These are phyloP conservation scores for Sitodiplosis mosellana DNA, from an alignment of 1,140 invertebrate genomes.

Conservation along the genomic window DNA sequence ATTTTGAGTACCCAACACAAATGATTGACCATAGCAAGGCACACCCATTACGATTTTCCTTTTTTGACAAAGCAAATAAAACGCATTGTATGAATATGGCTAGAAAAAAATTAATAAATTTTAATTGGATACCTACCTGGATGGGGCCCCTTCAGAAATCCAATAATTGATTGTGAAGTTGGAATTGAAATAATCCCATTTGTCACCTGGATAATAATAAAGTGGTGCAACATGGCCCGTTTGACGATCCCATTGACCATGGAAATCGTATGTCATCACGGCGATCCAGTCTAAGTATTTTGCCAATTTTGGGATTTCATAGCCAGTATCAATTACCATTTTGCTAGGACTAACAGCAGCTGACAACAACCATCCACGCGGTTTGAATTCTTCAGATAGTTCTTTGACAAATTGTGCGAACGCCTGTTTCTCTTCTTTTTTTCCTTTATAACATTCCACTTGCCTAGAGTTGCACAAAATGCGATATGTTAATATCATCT, in stretches of 20 bases:
- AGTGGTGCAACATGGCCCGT: slow-evolving; percentile 76
- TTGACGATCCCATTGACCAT: slow-evolving; percentile 78
- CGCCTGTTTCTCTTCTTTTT: slow-evolving; percentile 51
- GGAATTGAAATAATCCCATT: slow-evolving; percentile 56
- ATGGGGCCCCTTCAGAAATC: slow-evolving; percentile 55
- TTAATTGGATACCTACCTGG: no score
- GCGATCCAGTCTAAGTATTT: slow-evolving; percentile 70
- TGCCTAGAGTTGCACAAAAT: no score
- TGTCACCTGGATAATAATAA: slow-evolving; percentile 50
- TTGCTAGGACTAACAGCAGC: slow-evolving; percentile 73
- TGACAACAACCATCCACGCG: slow-evolving; percentile 50
- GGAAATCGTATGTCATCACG: slow-evolving; percentile 80
- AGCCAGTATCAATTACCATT: slow-evolving; percentile 59
- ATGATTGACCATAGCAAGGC: slow-evolving; percentile 70
- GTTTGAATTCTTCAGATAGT: slow-evolving; percentile 46
- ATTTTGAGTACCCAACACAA: slow-evolving; percentile 41
- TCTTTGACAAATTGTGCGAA: slow-evolving; percentile 54
- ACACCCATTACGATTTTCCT: slow-evolving; percentile 66
- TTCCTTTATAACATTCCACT: slow-evolving; percentile 61
- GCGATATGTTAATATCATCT: no score
- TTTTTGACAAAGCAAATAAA: no score
- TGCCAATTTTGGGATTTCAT: slow-evolving; percentile 51
- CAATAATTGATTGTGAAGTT: slow-evolving; percentile 70
- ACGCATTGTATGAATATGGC: no score
- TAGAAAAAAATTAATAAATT: no score